These are phyloP conservation scores for Eulemur rubriventer DNA, from an alignment of 2,797 vertebrate species.

Conservation along the genomic window DNA sequence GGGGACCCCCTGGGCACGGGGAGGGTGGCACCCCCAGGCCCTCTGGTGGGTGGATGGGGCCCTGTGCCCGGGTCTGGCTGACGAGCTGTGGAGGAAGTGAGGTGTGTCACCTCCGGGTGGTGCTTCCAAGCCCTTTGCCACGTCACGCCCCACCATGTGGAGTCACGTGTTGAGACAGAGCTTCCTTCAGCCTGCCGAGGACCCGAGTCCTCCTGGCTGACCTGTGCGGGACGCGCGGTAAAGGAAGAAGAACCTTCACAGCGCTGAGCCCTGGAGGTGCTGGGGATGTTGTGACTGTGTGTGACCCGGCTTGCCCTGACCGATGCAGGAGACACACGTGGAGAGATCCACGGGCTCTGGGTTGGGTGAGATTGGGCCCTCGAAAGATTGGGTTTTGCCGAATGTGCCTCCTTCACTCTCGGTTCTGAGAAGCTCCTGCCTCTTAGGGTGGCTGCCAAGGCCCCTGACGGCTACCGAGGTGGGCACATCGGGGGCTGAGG, in stretches of 20 bases:
- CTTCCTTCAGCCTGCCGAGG: background rate
- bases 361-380: background rate
- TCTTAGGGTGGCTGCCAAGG: background rate
- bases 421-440: background rate
- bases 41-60: background rate
- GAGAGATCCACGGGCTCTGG: too few relatives aligned
- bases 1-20: too few relatives aligned
- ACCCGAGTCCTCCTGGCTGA: background rate
- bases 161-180: accelerated
- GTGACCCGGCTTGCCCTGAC: background rate
- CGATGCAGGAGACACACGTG: too few relatives aligned
- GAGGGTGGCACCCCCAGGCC: background rate
- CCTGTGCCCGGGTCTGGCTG: background rate
- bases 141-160: background rate
- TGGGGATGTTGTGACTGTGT: background rate
- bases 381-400: background rate
- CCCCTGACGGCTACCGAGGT: background rate
- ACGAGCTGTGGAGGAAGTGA: background rate
- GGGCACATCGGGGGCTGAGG: background rate
- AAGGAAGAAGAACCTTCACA: too few relatives aligned
- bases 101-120: background rate
- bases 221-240: accelerated
- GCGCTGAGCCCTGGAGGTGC: background rate
- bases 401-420: background rate
- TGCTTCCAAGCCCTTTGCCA: background rate